Base-by-base conservation (phyloP, 2,888 invertebrate species). In the Pseudoips prasinana region DNA sequence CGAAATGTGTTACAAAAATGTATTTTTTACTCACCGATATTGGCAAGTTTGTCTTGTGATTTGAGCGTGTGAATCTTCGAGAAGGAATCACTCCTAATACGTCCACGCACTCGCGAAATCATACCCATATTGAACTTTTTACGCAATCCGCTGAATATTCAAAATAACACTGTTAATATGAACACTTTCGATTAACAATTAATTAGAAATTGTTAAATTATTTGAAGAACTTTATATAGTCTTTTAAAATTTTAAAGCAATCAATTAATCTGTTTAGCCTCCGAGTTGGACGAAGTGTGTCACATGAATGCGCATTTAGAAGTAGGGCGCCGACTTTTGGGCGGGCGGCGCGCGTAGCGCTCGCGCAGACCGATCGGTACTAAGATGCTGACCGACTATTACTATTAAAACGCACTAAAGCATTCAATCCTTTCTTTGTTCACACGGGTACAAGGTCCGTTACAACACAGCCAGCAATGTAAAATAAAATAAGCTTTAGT, bases 101-200 rank as follows among this genome's bases (percentile, higher is more conserved):
- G 86, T n/a, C 92, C 91, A 26, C 93, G 87, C 58, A 93, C 92
- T 62, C 93, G 86, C 18, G 92, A 92, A 62, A 93, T 93, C 92
- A 93, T 93, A 31, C 93, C 93, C 93, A 93, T 93, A 49, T 57
- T 70, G 1, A 36, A 41, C 23, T 37, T 11, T 14, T 14, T 14
- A 24, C 30, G 33, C 29, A 43, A 17, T 14, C 17, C 11, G 17
- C 25, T 9, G 39, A 35, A 27, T 39, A 24, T 29, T 41, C 14
- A 23, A 52, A 46, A n/a, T n/a, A n/a, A n/a, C n/a, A n/a, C n/a
- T n/a, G n/a, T n/a, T n/a, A n/a, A n/a, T n/a, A n/a, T n/a, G n/a
- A n/a, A n/a, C n/a, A n/a, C n/a, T n/a, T n/a, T n/a, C n/a, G n/a
- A n/a, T n/a, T n/a, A n/a, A n/a, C n/a, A n/a, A n/a, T n/a, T n/a